These are phyloP conservation scores for Electrona antarctica DNA, from an alignment of 2,113 vertebrate genomes.

Conservation along the genomic window DNA sequence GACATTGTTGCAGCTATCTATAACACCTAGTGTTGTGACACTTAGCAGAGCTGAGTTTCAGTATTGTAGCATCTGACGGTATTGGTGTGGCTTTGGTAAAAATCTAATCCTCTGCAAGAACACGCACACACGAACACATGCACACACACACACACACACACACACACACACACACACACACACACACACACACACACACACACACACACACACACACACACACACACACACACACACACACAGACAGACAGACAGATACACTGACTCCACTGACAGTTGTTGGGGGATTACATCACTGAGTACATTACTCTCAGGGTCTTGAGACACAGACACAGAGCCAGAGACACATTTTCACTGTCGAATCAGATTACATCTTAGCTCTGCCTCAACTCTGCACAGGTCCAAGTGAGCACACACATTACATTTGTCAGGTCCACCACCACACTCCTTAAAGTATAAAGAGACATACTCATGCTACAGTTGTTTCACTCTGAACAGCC, in stretches of 20 bases:
- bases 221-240: background rate
- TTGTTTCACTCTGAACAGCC: conserved; percentile 36
- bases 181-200: background rate
- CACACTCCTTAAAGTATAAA: background rate
- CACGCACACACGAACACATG: background rate
- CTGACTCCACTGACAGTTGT: conserved; percentile 15
- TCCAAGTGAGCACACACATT: background rate
- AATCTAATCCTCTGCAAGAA: conserved; percentile 9
- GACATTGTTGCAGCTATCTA: background rate
- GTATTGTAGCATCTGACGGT: conserved; percentile 14
- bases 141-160: too few species aligned
- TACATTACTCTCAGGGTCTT: conserved; percentile 52
- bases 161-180: too few species aligned
- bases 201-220: background rate
- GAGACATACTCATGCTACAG: background rate
- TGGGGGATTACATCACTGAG: background rate
- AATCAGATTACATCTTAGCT: too few species aligned
- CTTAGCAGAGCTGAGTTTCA: background rate
- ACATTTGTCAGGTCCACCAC: background rate
- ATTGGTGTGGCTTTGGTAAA: conserved; percentile 48
- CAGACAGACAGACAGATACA: background rate
- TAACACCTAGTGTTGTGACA: background rate
- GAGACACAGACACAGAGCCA: conserved; percentile 25
- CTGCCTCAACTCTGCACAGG: too few species aligned
- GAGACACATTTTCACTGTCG: background rate